phyloP scores from a whole-genome alignment of 2,888 invertebrate genomes.

The Campopleginae sp. region DNA sequence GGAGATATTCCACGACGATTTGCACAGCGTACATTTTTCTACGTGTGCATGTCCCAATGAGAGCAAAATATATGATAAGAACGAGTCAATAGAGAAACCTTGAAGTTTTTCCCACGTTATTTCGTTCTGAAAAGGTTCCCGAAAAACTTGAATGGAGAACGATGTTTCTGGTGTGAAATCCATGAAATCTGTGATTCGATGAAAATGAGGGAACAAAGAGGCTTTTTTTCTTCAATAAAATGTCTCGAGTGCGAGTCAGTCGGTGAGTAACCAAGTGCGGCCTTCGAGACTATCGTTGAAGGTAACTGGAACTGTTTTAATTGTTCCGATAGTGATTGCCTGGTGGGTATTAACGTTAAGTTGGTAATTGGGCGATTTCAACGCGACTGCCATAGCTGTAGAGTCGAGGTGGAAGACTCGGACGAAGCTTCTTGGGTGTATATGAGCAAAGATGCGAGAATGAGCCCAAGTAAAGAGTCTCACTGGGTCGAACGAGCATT shows the following conservation, averaged over 20 bases:
- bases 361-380: slow-evolving; percentile 4
- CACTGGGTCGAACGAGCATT: background rate
- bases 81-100: slow-evolving; percentile 23
- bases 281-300: background rate
- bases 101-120: background rate
- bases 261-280: background rate
- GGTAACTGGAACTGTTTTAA: slow-evolving; percentile 15
- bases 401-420: background rate
- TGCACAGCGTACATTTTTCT: slow-evolving; percentile 21
- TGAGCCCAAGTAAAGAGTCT: background rate
- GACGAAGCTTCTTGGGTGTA: background rate
- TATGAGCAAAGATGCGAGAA: background rate
- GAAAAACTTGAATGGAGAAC: no score
- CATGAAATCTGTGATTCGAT: background rate
- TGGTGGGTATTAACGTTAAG: slow-evolving; percentile 1
- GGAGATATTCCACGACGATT: slow-evolving; percentile 66
- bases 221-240: background rate
- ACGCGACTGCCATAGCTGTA: slow-evolving; percentile 1
- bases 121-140: no score
- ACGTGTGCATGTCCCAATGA: slow-evolving; percentile 4
- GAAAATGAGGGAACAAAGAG: background rate
- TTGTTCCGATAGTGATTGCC: slow-evolving; percentile 12
- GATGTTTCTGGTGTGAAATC: background rate
- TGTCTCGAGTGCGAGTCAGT: background rate
- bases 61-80: slow-evolving; percentile 11